Percentiles rank a stretch among this genome's conserved stretches.
Evolutionary conservation across 2,113 vertebrate species (phyloP).

Genomic region (Arvicanthis niloticus): DNA sequence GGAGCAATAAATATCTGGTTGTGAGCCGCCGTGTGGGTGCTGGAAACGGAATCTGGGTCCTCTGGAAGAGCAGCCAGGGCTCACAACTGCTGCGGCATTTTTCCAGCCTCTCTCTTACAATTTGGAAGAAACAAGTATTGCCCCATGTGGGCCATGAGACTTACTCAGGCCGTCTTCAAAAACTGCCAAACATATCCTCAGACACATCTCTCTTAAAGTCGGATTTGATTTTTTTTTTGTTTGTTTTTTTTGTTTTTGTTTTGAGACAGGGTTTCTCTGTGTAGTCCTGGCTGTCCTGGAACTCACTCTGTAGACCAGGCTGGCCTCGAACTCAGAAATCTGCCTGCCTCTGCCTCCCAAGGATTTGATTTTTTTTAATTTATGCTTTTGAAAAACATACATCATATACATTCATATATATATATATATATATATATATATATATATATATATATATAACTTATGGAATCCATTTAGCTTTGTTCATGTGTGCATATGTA

Average conservation of each 20-base stretch:
- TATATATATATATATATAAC: background rate
- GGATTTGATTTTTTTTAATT: background rate
- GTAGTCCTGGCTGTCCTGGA: too few species aligned
- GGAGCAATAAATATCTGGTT: background rate
- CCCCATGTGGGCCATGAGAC: rapidly evolving
- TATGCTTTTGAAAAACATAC: background rate
- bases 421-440: too few species aligned
- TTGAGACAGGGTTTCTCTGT: background rate
- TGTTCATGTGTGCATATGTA: background rate
- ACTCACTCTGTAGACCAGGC: too few species aligned
- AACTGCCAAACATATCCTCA: background rate
- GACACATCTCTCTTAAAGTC: background rate
- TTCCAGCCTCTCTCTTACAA: background rate
- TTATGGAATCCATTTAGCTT: background rate
- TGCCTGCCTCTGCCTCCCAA: too few species aligned
- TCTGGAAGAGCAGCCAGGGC: background rate
- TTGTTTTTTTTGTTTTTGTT: background rate
- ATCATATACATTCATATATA: background rate
- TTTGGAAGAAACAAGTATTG: rapidly evolving
- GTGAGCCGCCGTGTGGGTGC: background rate
- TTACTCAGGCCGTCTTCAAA: background rate
- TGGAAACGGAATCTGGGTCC: background rate
- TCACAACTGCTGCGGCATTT: background rate
- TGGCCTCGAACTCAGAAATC: too few species aligned
- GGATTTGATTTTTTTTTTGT: background rate